Percentiles rank a stretch among this genome's conserved stretches.
Evolutionary conservation across 2,888 invertebrate species (phyloP).

Genomic region (Boloria selene): DNA sequence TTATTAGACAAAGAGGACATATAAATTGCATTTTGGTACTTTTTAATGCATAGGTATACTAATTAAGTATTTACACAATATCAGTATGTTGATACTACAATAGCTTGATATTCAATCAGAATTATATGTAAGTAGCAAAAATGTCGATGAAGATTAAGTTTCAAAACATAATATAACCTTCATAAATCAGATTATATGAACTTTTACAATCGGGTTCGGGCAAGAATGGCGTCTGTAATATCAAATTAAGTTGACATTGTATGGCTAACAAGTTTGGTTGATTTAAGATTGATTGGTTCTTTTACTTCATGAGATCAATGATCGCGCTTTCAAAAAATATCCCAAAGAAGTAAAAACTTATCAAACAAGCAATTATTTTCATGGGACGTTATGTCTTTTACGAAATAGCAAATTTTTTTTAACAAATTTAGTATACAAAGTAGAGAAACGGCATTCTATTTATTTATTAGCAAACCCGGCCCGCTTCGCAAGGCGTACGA

Average conservation of each 20-base stretch:
- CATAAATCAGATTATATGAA: slow-evolving; percentile 68
- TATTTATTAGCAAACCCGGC: too few species aligned
- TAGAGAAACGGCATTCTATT: too few species aligned
- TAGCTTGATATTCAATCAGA: slow-evolving; percentile 27
- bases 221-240: slow-evolving; percentile 56
- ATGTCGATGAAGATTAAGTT: slow-evolving; percentile 65
- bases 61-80: too few species aligned
- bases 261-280: slow-evolving; percentile 53
- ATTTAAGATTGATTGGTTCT: slow-evolving; percentile 42
- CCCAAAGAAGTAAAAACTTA: slow-evolving; percentile 10
- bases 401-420: too few species aligned
- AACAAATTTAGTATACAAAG: too few species aligned
- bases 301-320: slow-evolving; percentile 26
- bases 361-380: background rate
- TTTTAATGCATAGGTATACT: too few species aligned
- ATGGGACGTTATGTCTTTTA: too few species aligned
- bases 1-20: too few species aligned
- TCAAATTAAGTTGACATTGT: slow-evolving; percentile 63
- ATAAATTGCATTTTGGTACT: too few species aligned
- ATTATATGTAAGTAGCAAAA: slow-evolving; percentile 46
- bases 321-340: slow-evolving; percentile 22
- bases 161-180: slow-evolving; percentile 68
- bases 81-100: too few species aligned
- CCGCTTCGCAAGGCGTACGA: too few species aligned
- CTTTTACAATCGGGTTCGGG: slow-evolving; percentile 62